Conservation (phyloP, 92 coral and sea anemone genomes). For the Anthopleura xanthogrammica region DNA sequence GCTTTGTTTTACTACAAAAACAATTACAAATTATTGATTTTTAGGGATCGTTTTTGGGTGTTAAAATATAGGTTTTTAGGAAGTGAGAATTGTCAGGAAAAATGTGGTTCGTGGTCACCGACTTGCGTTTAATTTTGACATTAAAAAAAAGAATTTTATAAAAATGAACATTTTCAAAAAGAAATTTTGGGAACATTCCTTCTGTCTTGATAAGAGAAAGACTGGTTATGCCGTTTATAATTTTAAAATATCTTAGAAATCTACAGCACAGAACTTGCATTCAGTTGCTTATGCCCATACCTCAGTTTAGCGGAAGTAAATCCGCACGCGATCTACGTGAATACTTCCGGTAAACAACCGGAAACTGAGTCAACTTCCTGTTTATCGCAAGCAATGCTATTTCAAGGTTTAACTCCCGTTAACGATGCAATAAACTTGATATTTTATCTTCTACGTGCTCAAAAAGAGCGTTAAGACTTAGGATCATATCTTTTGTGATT, state of each 20-base stretch:
- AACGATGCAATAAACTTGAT: neutral
- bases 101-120: too few relatives aligned
- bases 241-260: neutral
- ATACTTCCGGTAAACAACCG: neutral
- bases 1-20: too few relatives aligned
- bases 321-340: neutral
- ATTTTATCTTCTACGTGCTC: neutral
- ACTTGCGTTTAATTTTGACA: too few relatives aligned
- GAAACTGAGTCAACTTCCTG: constrained; percentile 1
- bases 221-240: neutral
- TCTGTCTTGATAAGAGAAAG: too few relatives aligned
- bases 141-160: too few relatives aligned
- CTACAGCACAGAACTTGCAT: neutral
- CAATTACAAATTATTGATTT: too few relatives aligned
- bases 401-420: neutral
- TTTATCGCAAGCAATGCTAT: neutral
- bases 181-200: too few relatives aligned
- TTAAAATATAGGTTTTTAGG: too few relatives aligned
- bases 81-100: too few relatives aligned
- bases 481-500: neutral
- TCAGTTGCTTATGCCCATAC: neutral
- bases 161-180: too few relatives aligned
- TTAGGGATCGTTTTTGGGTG: too few relatives aligned
- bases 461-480: neutral
- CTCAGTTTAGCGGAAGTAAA: neutral